Base-by-base conservation (phyloP, 2,797 vertebrate genomes). In the Dendrocincla fuliginosa region DNA sequence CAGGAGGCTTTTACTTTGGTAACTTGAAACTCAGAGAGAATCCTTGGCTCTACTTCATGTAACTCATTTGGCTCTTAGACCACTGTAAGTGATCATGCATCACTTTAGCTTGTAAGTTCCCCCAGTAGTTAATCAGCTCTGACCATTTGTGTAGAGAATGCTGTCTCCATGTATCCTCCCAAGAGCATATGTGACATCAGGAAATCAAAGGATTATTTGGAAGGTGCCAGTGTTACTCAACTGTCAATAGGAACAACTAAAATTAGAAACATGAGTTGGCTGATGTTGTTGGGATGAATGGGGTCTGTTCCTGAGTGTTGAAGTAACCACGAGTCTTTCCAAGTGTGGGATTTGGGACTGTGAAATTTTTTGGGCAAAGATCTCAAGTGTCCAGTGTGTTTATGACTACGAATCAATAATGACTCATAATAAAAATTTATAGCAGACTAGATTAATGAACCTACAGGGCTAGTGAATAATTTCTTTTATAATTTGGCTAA, bases 331-430 rank as follows among this genome's bases (percentile, higher is more conserved):
- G 68, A 44, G 33, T 20, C 64, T 92, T 96, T 92, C 75, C 57
- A 41, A 70, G 50, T 39, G 18, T 7, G 5, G 11, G 19, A 64
- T 74, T 80, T 94, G 60, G 14, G 28, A 75, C 39, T 41, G 5
- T 69, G 32, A 92, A 87, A 64, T 92, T n/a, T 79, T 83, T 28
- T 57, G 67, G 53, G 64, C 46, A 89, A 85, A 87, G 49, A 61
- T 80, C 42, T 92, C 59, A 77, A 81, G 46, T 14, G 64, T 35
- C 46, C n/a, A 37, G 39, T 61, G 39, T 69, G 70, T 91, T 96
- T 91, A 82, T 87, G 64, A 79, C 71, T 89, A 52, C 56, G 89
- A 92, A 85, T 91, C 79, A 94, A 65, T 75, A 82, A 85, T 68
- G 87, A 71, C 61, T 84, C 59, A 46, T 71, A 92, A 83, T 46